These are phyloP conservation scores for Glyptemys insculpta DNA, from an alignment of 2,797 vertebrate species.

Conservation along the genomic window DNA sequence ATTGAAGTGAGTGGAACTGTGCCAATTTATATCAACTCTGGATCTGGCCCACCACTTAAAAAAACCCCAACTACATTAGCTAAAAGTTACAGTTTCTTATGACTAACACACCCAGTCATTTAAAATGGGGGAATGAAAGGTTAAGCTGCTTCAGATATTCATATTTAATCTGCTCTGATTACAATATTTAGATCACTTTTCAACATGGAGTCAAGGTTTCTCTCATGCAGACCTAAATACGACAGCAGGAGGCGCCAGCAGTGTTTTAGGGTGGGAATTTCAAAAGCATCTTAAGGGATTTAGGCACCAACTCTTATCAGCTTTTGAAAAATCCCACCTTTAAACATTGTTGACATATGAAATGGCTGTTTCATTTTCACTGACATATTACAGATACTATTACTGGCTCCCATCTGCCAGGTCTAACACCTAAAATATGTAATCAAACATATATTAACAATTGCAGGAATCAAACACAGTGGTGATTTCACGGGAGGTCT, in stretches of 20 bases:
- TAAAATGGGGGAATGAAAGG: conserved; percentile 46
- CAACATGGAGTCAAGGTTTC: conserved; percentile 55
- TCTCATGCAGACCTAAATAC: conserved; percentile 44
- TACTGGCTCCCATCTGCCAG: not conserved
- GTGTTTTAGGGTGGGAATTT: conserved; percentile 48
- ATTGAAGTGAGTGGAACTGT: not conserved
- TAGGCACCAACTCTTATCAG: conserved; percentile 27
- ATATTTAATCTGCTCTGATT: conserved; percentile 63
- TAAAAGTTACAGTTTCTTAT: not conserved
- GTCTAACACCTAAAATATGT: not conserved
- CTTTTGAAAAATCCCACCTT: conserved; percentile 26
- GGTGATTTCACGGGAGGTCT: not conserved
- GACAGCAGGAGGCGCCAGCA: not conserved
- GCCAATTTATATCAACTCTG: not conserved
- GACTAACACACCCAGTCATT: not conserved
- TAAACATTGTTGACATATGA: conserved; percentile 13
- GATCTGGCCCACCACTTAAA: not conserved
- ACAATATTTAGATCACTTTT: conserved; percentile 47
- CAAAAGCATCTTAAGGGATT: conserved; percentile 51
- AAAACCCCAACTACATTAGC: not conserved
- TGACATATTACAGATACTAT: not conserved
- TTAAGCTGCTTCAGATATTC: conserved; percentile 57
- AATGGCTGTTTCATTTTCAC: not conserved
- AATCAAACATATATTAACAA: not conserved
- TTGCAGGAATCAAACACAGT: accelerated